These are phyloP conservation scores for Elaphurus davidianus DNA, from an alignment of 2,113 vertebrate genomes.

Conservation along the genomic window DNA sequence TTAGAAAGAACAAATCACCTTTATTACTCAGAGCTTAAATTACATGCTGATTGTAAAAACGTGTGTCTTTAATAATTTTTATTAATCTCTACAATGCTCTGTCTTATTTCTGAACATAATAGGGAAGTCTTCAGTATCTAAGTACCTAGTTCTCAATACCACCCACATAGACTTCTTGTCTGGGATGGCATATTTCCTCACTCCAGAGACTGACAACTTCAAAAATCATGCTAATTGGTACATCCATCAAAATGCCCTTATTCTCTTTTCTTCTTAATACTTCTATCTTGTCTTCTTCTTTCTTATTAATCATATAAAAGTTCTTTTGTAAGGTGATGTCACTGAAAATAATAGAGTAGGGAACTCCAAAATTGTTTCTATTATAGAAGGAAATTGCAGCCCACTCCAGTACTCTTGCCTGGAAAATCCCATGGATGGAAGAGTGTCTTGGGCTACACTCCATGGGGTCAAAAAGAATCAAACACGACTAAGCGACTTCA, in stretches of 20 bases:
- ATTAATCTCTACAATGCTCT: background rate
- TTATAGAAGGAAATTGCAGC: background rate
- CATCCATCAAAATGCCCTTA: conserved; percentile 4
- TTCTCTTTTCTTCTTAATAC: conserved; percentile 24
- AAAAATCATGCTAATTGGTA: background rate
- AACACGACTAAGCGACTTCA: background rate
- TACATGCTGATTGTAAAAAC: background rate
- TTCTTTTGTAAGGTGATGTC: background rate
- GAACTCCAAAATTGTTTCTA: background rate
- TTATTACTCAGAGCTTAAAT: conserved; percentile 5
- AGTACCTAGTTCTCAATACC: background rate
- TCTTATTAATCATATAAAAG: conserved; percentile 2
- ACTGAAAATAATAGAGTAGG: background rate
- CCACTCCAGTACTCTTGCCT: background rate
- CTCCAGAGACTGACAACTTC: background rate
- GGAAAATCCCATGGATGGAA: background rate
- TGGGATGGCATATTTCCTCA: background rate
- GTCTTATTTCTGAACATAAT: background rate
- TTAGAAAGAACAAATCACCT: background rate
- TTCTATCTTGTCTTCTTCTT: background rate
- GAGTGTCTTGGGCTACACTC: background rate
- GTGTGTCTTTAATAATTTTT: background rate
- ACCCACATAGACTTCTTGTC: background rate
- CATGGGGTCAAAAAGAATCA: accelerated
- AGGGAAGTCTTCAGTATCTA: background rate